Conservation (phyloP, 2,113 vertebrate genomes). For the Andinoacara biseriatus region DNA sequence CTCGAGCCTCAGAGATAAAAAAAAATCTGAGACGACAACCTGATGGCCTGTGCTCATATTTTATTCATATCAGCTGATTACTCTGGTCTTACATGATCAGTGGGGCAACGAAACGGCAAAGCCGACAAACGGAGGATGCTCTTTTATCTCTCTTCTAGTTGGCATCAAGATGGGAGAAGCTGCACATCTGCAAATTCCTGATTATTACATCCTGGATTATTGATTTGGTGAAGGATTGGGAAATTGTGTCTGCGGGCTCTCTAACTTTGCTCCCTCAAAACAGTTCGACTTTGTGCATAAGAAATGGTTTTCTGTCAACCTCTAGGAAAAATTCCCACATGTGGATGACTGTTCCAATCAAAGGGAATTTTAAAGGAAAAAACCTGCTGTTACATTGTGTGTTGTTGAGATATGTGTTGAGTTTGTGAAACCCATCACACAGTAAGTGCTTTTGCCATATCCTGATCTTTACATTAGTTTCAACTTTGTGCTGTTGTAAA, state of each 20-base stretch:
- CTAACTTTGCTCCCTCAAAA: constrained; percentile 30
- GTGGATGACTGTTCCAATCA: neutral
- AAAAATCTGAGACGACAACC: neutral
- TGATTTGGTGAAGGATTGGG: constrained; percentile 19
- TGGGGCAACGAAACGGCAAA: constrained; percentile 12
- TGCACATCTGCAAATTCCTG: constrained; percentile 14
- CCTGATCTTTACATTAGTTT: neutral
- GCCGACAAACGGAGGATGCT: neutral
- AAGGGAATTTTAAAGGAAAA: constrained; percentile 3
- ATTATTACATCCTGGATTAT: constrained; percentile 48
- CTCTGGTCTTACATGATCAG: constrained; percentile 10
- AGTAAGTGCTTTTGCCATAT: neutral
- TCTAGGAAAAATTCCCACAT: neutral
- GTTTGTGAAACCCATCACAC: constrained; percentile 1
- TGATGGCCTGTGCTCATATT: constrained; percentile 25
- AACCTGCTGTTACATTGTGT: neutral
- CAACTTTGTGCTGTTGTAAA: neutral
- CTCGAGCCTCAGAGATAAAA: neutral
- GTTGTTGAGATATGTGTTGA: neutral
- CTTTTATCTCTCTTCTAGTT: neutral
- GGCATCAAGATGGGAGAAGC: neutral
- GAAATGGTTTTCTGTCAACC: constrained; percentile 8
- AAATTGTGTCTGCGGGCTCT: neutral
- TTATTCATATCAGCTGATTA: constrained; percentile 31
- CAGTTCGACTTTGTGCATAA: constrained; percentile 45